Evolutionary conservation across 2,797 vertebrate genomes (phyloP), one percentile per base, ranked within the genome.

Genomic region (Gambusia yucatana): DNA sequence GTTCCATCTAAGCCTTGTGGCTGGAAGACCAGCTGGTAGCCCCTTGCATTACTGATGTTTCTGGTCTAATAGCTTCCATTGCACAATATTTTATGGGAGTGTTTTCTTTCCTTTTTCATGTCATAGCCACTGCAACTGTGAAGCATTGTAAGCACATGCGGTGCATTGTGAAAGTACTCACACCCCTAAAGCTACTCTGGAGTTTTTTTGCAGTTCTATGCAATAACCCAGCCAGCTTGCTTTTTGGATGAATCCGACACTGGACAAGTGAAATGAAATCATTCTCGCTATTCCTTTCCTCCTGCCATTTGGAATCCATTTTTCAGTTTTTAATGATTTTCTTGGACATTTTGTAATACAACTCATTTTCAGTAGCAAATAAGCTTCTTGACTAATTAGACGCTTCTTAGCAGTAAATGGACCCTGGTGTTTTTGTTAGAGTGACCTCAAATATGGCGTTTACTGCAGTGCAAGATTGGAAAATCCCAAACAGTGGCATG

Each of bases 1-100:
- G 72, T 76, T 73, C 48, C 50, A 72, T 76, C 55, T 81, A 30
- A 61, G 5, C 36, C 61, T 39, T 61, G 76, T 77, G 43, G 30
- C 3, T 39, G 41, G 46, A 20, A 55, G 72, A 75, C 30, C 41
- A 14, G 13, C 50, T 72, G 61, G 8, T 72, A 22, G 48, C 48
- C 48, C 48, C 20, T 0, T 50, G 48, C 20, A 50, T 57, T 36
- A 55, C 52, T 78, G 75, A 61, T 59, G 41, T 33, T 59, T 30
- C 47, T 72, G 16, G 30, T 71, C 36, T 70, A 39, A 52, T 14
- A 14, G n/a, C 57, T 63, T 20, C 43, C 59, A 28, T 59, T n/a
- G 14, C 36, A 14, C 20, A 55, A 41, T 13, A 6, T 44, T 59
- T 50, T 43, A 50, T 8, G 11, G 4, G 48, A 39, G 33, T 6